Conservation (phyloP, 1,140 invertebrate genomes). For the Pomacea maculata region DNA sequence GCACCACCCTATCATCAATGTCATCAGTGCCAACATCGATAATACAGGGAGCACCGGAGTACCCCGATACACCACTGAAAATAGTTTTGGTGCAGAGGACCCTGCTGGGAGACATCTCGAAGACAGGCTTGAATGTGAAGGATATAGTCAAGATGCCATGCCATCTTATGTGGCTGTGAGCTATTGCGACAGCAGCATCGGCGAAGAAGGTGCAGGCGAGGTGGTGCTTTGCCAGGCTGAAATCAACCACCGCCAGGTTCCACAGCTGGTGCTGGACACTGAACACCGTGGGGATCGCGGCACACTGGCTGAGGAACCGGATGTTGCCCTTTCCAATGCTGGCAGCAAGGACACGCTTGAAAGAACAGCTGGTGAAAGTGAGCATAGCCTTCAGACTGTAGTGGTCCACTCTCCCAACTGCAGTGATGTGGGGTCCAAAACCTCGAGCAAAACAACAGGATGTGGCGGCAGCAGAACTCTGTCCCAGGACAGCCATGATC, state of each 20-base stretch:
- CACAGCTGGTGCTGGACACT: conserved; percentile 28
- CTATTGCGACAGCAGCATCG: conserved; percentile 26
- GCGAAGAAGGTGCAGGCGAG: conserved; percentile 18
- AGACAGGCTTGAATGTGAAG: conserved; percentile 13
- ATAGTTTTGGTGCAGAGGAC: not conserved
- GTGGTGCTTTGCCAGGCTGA: conserved; percentile 29
- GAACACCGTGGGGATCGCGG: conserved; percentile 10
- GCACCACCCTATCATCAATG: conserved; percentile 11
- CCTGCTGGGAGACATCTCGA: not conserved
- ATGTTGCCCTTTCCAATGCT: conserved; percentile 25
- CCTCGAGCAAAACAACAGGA: not conserved
- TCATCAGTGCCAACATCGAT: not conserved
- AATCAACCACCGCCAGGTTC: conserved; percentile 27
- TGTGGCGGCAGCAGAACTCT: not conserved
- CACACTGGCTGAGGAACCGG: conserved; percentile 14
- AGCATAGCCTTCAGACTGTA: conserved; percentile 19
- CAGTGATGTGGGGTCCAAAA: not conserved
- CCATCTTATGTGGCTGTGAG: conserved; percentile 17
- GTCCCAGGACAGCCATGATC: not conserved
- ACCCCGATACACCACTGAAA: not conserved
- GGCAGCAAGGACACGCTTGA: conserved; percentile 23
- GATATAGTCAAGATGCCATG: conserved; percentile 9
- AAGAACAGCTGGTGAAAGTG: conserved; percentile 13
- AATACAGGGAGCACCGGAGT: not conserved
- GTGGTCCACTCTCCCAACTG: not conserved